A percentile compares a stretch with the other conserved stretches of the same genome.
Evolutionary conservation across 2,888 invertebrate species (phyloP).

Genomic region (Pterostichus niger): DNA sequence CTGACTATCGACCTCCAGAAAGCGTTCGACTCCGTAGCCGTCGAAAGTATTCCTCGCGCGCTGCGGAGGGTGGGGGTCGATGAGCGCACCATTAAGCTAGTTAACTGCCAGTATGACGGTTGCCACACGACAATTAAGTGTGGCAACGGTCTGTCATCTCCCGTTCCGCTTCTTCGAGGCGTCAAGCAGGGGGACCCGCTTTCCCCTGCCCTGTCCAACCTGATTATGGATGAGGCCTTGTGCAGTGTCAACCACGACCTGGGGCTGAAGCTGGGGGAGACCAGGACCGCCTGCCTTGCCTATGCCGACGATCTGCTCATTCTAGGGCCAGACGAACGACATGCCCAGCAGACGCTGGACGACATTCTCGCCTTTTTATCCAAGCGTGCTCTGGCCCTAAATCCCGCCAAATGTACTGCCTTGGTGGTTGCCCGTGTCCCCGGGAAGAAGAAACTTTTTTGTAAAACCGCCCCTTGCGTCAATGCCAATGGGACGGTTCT

Average conservation of each 20-base stretch:
- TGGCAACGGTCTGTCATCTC: neutral
- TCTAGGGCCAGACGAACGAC: too few relatives aligned
- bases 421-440: too few relatives aligned
- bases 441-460: too few relatives aligned
- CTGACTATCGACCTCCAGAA: slow-evolving; percentile 12
- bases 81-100: neutral
- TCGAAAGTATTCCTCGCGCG: too few relatives aligned
- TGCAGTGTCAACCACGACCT: neutral
- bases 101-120: neutral
- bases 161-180: neutral
- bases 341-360: too few relatives aligned
- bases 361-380: too few relatives aligned
- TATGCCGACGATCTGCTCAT: slow-evolving; percentile 43
- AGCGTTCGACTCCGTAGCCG: too few relatives aligned
- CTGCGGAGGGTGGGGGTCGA: slow-evolving; percentile 14
- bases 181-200: slow-evolving; percentile 53
- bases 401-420: too few relatives aligned
- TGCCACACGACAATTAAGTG: neutral
- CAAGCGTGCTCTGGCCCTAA: too few relatives aligned
- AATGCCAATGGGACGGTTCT: too few relatives aligned
- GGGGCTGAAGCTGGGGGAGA: neutral
- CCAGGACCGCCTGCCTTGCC: neutral
- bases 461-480: too few relatives aligned
- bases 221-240: slow-evolving; percentile 22
- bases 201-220: slow-evolving; percentile 19